Percentiles rank a stretch among this genome's conserved stretches.
Evolutionary conservation across 2,113 vertebrate genomes (phyloP).

Genomic region (Scopus umbretta): DNA sequence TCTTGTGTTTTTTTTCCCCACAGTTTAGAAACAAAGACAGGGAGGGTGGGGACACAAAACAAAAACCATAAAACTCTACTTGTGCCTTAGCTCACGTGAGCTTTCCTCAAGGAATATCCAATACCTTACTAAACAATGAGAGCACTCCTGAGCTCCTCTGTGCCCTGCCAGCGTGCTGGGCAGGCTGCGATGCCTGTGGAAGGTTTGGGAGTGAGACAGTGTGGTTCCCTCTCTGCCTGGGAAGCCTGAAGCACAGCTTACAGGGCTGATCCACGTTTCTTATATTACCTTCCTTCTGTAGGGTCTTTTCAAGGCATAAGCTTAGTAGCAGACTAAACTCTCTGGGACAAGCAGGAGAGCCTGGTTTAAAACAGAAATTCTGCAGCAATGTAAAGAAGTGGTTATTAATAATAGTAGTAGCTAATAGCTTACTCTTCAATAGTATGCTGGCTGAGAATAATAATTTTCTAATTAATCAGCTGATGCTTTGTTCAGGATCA

Average conservation of each 20-base stretch:
- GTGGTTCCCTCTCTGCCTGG: accelerated
- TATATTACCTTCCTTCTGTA: neutral
- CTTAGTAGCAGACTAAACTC: neutral
- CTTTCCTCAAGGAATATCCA: neutral
- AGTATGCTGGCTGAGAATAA: slow-evolving; percentile 8
- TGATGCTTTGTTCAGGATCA: slow-evolving; percentile 41
- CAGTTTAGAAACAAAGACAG: neutral
- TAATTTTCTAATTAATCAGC: slow-evolving; percentile 47
- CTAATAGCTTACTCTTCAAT: slow-evolving; percentile 6
- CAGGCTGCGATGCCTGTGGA: neutral
- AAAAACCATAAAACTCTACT: accelerated
- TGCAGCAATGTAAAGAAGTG: neutral
- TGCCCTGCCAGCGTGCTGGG: neutral
- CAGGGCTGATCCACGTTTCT: accelerated
- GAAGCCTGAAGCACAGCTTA: neutral
- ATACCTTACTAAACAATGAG: neutral
- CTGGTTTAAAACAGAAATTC: neutral
- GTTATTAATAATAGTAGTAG: neutral
- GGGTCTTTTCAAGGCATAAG: neutral
- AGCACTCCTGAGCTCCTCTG: neutral
- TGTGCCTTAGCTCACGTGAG: neutral
- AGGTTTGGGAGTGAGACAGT: neutral
- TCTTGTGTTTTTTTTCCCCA: neutral
- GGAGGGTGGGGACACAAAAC: neutral
- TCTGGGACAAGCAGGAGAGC: neutral